Base-by-base conservation (phyloP, 1,140 invertebrate genomes). In the Habropoda laboriosa region DNA sequence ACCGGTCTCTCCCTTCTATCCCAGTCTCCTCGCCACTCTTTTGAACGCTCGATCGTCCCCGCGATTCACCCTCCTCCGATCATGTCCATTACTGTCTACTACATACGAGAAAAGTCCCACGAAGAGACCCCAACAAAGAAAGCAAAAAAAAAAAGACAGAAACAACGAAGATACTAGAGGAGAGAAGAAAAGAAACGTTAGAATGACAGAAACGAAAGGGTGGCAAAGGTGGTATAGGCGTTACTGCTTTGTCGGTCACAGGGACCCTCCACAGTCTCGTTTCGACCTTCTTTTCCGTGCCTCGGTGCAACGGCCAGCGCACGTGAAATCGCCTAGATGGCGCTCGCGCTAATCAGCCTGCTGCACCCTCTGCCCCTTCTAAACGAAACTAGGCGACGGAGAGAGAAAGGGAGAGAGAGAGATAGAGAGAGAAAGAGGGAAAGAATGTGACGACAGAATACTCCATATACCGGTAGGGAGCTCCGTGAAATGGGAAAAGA, bases 331-430 rank as follows among this genome's bases (percentile, higher is more conserved):
- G 38, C 40, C n/a, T 68, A 80, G 79, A 66, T 80, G 79, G 79
- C 79, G 79, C 72, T 68, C 32, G 10, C 35, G 21, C 42, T 80
- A 80, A 80, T 76, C 79, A 80, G 61, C 51, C 35, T 40, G 38
- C 35, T 40, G 38, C 72, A 13, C 16, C 42, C n/a, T 32, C 13
- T 27, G 8, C 13, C 32, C 7, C n/a, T 35, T 3, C 0, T 0
- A 38, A 32, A 47, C 12, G 21, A 30, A 80, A 80, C n/a, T n/a
- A n/a, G n/a, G n/a, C n/a, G 21, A n/a, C 78, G 18, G 64, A 3
- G 18, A 10, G 30, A 80, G 83, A 84, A 78, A 49, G 60, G 75
- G 76, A 74, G 64, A 47, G 81, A 81, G 80, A 72, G 80, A 82
- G 21, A n/a, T 75, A 10, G 64, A 3, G 18, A 10, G 30, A 80